A percentile compares a stretch with the other conserved stretches of the same genome.
Conservation (phyloP, 2,113 vertebrate species). For the Oncorhynchus tshawytscha region DNA sequence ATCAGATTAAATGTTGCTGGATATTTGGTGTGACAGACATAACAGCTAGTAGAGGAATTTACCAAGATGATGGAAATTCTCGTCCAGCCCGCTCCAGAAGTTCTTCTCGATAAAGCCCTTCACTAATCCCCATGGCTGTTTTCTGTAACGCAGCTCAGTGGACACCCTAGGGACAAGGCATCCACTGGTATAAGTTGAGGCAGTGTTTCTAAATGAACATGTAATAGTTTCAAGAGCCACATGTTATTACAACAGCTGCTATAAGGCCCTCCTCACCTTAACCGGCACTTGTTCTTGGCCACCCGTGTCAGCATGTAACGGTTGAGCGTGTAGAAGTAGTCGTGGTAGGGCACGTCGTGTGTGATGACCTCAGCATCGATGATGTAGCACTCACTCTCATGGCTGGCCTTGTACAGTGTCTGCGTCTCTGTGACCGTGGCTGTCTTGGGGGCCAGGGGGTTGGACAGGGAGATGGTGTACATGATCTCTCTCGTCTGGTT, state of each 20-base stretch:
- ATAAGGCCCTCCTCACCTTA: slow-evolving; percentile 77
- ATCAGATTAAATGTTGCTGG: background rate
- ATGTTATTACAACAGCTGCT: background rate
- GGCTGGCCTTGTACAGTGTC: slow-evolving; percentile 97
- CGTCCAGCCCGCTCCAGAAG: slow-evolving; percentile 96
- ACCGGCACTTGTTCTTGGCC: slow-evolving; percentile 93
- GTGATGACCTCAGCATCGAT: slow-evolving; percentile 96
- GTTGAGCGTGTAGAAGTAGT: slow-evolving; percentile 99
- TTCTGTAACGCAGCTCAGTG: slow-evolving; percentile 93
- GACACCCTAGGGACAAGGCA: slow-evolving; percentile 80
- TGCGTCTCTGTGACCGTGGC: slow-evolving; percentile 94
- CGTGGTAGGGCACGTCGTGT: slow-evolving; percentile 96
- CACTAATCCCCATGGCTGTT: slow-evolving; percentile 97
- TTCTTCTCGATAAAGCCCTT: slow-evolving; percentile 99
- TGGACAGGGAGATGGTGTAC: slow-evolving; percentile 95
- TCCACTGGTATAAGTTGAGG: background rate
- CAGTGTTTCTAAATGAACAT: background rate
- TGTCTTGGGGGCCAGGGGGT: slow-evolving; percentile 95
- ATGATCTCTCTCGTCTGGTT: slow-evolving; percentile 94
- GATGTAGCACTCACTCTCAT: slow-evolving; percentile 97
- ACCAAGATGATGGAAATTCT: slow-evolving; percentile 96
- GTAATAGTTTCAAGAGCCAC: background rate
- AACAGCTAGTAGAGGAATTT: slow-evolving; percentile 18
- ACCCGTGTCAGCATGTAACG: slow-evolving; percentile 98
- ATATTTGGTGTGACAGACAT: background rate